These are phyloP conservation scores for Lagorchestes hirsutus DNA, from an alignment of 2,797 vertebrate species.

Conservation along the genomic window DNA sequence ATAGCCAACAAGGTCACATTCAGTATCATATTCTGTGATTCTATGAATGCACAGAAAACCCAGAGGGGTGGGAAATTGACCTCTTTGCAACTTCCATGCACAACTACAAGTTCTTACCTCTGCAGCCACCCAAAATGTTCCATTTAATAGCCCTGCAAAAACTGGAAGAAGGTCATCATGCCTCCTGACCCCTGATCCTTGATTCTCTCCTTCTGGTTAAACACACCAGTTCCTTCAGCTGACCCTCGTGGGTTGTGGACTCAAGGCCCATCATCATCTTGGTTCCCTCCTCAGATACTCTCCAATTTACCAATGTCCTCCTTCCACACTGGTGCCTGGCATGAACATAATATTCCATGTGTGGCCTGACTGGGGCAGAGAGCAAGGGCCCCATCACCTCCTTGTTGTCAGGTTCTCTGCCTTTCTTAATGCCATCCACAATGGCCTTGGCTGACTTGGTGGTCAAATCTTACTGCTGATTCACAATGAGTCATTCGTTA, in stretches of 20 bases:
- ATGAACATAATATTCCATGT: neutral
- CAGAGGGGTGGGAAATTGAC: neutral
- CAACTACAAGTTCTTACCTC: neutral
- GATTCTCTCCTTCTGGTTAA: neutral
- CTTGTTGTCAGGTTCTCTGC: neutral
- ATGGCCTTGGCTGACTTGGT: neutral
- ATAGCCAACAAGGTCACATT: neutral
- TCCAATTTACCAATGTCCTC: neutral
- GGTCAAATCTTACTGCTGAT: neutral
- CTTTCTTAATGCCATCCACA: neutral
- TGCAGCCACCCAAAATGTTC: neutral
- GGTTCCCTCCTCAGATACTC: neutral
- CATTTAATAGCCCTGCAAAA: neutral
- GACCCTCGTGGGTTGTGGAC: neutral
- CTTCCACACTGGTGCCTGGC: neutral
- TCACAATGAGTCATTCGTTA: neutral
- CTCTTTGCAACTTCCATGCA: neutral
- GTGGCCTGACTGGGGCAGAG: neutral
- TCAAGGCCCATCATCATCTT: neutral
- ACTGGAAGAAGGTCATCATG: neutral
- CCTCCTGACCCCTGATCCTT: too few species aligned
- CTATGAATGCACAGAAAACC: neutral
- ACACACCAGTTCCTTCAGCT: neutral
- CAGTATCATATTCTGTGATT: neutral
- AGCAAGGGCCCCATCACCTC: neutral